Percentiles rank a stretch among this genome's conserved stretches.
phyloP scores from a whole-genome alignment of 2,113 vertebrate species.

The Microcebus griseorufus region DNA sequence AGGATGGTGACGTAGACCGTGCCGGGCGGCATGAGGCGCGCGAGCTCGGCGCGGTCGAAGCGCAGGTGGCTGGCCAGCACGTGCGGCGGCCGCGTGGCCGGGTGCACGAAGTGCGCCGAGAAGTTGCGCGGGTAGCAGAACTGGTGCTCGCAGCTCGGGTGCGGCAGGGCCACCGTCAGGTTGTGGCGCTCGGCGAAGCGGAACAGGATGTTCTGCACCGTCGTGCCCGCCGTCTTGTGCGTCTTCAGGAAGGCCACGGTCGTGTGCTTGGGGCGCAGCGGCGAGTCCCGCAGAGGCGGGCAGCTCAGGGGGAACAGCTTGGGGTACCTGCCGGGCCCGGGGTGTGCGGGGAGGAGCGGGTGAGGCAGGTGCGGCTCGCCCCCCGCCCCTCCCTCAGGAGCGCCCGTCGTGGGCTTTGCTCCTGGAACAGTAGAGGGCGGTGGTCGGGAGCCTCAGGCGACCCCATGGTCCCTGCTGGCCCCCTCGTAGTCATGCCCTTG shows the following conservation, averaged over 20 bases:
- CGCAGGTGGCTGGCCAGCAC: conserved; percentile 91
- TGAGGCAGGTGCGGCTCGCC: neutral
- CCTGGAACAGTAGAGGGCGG: neutral
- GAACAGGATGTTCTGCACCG: conserved; percentile 93
- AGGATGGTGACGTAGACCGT: conserved; percentile 91
- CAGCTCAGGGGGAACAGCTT: conserved; percentile 83
- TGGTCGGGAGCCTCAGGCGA: neutral
- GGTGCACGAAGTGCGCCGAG: conserved; percentile 88
- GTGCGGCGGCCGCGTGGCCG: conserved; percentile 87
- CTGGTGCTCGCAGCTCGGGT: conserved; percentile 88
- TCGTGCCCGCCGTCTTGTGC: conserved; percentile 92
- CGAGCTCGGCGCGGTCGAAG: conserved; percentile 86
- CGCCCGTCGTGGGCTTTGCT: neutral
- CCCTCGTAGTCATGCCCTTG: neutral
- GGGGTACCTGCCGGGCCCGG: conserved; percentile 82
- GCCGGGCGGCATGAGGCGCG: conserved; percentile 88
- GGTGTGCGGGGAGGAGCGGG: neutral
- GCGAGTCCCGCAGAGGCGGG: conserved; percentile 65
- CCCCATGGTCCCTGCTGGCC: neutral
- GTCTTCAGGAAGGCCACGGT: conserved; percentile 93
- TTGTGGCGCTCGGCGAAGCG: conserved; percentile 92
- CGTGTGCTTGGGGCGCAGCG: conserved; percentile 85
- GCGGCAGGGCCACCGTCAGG: conserved; percentile 90
- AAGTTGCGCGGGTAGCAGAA: conserved; percentile 92
- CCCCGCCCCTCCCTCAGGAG: neutral